phyloP scores from a whole-genome alignment of 2,113 vertebrate species.

The Cricetomys ansorgei region DNA sequence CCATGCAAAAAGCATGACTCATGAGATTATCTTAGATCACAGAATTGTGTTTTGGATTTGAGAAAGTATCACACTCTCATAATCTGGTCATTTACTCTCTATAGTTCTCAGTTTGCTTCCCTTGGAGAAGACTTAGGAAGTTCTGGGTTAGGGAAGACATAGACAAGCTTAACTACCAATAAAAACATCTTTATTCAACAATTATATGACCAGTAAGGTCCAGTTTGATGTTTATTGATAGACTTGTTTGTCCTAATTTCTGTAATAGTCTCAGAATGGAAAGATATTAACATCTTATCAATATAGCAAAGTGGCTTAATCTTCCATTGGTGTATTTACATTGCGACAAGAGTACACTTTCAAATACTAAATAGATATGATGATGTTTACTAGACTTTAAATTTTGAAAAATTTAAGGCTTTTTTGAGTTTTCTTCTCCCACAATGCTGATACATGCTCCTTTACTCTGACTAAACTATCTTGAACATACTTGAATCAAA shows the following conservation, averaged over 20 bases:
- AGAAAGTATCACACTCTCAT: neutral
- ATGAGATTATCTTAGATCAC: neutral
- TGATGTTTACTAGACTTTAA: conserved; percentile 32
- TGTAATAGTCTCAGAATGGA: neutral
- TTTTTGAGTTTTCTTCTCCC: conserved; percentile 38
- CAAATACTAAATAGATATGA: conserved; percentile 51
- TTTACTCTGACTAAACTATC: conserved; percentile 47
- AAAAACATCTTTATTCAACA: conserved; percentile 4
- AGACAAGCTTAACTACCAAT: neutral
- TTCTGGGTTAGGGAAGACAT: neutral
- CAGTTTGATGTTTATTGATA: conserved; percentile 6
- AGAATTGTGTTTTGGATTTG: neutral
- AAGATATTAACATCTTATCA: neutral
- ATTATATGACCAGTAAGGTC: neutral
- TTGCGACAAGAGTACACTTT: conserved; percentile 7
- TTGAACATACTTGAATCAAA: conserved; percentile 60
- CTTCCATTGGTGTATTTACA: neutral
- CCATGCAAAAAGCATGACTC: neutral
- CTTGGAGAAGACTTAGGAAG: neutral
- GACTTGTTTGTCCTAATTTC: neutral
- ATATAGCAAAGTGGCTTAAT: neutral
- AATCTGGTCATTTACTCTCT: neutral
- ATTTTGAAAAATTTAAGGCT: conserved; percentile 28
- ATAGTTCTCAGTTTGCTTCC: neutral
- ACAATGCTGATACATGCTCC: conserved; percentile 41